These are phyloP conservation scores for Rhingia rostrata DNA, from an alignment of 2,888 invertebrate species.

Conservation along the genomic window DNA sequence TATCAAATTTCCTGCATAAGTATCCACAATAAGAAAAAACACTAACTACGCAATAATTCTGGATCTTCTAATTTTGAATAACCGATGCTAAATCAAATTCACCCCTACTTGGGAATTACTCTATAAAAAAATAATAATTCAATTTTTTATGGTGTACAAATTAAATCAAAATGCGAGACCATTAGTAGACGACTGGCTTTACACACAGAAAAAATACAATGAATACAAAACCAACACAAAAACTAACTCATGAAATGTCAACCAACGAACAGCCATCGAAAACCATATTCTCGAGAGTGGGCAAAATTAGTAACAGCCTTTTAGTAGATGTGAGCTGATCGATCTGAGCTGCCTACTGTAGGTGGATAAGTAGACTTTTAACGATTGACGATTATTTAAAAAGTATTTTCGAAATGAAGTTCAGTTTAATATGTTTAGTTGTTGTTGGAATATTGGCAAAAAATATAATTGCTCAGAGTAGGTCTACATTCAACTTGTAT, in stretches of 20 bases:
- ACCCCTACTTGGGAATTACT: constrained; percentile 46
- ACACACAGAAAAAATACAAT: constrained; percentile 39
- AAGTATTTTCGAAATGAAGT: constrained; percentile 58
- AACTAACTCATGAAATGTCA: constrained; percentile 38
- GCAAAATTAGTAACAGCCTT: constrained; percentile 68
- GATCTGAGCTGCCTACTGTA: constrained; percentile 61
- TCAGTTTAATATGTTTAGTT: constrained; percentile 41
- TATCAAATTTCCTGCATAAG: constrained; percentile 8
- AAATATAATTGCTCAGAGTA: constrained; percentile 76
- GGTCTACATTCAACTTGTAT: constrained; percentile 39
- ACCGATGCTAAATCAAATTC: constrained; percentile 76
- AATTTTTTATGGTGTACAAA: constrained; percentile 71
- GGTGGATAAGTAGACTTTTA: constrained; percentile 47
- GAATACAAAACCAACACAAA: constrained; percentile 42
- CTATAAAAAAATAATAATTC: constrained; percentile 56
- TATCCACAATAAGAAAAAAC: constrained; percentile 41
- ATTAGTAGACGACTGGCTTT: constrained; percentile 42
- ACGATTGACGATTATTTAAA: constrained; percentile 20
- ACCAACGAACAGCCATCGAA: constrained; percentile 35
- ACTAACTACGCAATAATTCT: neutral
- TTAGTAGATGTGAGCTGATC: constrained; percentile 73
- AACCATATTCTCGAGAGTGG: constrained; percentile 63
- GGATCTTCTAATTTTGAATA: neutral
- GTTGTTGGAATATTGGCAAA: constrained; percentile 47
- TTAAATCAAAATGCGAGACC: constrained; percentile 62